Evolutionary conservation across 1,140 invertebrate species (phyloP).

Genomic region (Drosophila miranda): DNA sequence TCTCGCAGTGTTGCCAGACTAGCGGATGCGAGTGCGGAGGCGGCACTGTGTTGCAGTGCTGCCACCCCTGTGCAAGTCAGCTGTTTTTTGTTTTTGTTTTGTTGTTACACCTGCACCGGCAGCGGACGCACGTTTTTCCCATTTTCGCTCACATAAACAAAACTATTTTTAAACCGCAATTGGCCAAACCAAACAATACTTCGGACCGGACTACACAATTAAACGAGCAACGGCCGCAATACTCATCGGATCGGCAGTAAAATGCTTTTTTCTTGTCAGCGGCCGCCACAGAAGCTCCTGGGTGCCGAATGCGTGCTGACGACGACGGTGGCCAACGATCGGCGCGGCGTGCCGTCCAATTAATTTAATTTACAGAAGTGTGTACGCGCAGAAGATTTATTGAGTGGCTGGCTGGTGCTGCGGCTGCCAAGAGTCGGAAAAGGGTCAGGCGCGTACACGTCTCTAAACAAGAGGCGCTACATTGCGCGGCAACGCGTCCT

Average conservation of each 20-base stretch:
- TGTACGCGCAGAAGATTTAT: conserved; percentile 19
- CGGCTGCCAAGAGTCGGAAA: conserved; percentile 27
- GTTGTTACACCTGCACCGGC: conserved; percentile 24
- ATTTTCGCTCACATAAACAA: conserved; percentile 52
- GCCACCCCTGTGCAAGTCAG: neutral
- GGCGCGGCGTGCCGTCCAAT: conserved; percentile 11
- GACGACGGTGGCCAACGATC: neutral
- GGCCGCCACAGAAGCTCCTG: conserved; percentile 13
- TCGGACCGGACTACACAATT: neutral
- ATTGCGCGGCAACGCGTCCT: neutral
- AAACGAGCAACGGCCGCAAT: neutral
- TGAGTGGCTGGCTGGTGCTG: neutral
- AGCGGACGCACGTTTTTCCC: conserved; percentile 25
- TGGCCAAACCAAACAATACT: conserved; percentile 14
- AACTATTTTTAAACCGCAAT: conserved; percentile 42
- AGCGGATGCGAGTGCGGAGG: too few relatives aligned
- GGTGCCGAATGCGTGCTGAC: conserved; percentile 36
- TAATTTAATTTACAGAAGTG: conserved; percentile 21
- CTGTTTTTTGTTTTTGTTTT: conserved; percentile 48
- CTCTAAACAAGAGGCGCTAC: conserved; percentile 8
- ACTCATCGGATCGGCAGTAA: conserved; percentile 4
- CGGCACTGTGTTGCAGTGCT: neutral
- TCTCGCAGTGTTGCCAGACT: conserved; percentile 12
- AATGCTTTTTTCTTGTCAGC: conserved; percentile 32
- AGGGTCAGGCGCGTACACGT: conserved; percentile 5